Evolutionary conservation across 2,797 vertebrate species (phyloP), one percentile per base, ranked within the genome.

Genomic region (Holocentrus rufus): DNA sequence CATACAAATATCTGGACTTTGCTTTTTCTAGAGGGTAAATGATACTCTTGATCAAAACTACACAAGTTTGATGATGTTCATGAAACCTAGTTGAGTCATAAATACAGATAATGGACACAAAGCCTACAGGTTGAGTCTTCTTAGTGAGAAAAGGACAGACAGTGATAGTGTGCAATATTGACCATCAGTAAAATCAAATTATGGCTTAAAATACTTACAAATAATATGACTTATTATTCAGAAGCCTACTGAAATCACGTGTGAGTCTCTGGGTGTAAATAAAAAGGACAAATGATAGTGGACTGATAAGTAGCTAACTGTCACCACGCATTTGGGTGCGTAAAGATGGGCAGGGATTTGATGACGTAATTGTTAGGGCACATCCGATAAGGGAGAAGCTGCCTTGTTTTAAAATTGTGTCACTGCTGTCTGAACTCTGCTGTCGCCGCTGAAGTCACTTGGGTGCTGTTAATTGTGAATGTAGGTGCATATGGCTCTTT

Each of bases 361-460:
- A 54, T 59, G 46, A 59, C 53, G 47, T 77, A 52, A 72, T 11
- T 60, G 60, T 65, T 64, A 68, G n/a, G 27, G 36, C 67, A 60
- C 61, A 65, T 80, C 69, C 54, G 50, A 49, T 55, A 42, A 22
- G 66, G 71, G 72, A 70, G 27, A 72, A 80, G 85, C 87, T 86
- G 83, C 82, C 87, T 74, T 57, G 10, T 57, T 63, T 71, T 65
- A 50, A 67, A 81, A 77, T 46, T 27, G 54, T 59, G 68, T 82
- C 6, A 15, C 69, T 67, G 50, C 57, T 60, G 57, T 85, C 49
- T 61, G 36, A 50, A 54, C 74, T 60, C 49, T 56, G 54, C 72
- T 72, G 69, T 79, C 80, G 79, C 75, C 61, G 25, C 72, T 65
- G 65, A 92, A 91, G 80, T 80, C 62, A 87, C 85, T 87, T 86